These are phyloP conservation scores for Pogonomyrmex barbatus DNA, from an alignment of 1,140 invertebrate species.

Conservation along the genomic window DNA sequence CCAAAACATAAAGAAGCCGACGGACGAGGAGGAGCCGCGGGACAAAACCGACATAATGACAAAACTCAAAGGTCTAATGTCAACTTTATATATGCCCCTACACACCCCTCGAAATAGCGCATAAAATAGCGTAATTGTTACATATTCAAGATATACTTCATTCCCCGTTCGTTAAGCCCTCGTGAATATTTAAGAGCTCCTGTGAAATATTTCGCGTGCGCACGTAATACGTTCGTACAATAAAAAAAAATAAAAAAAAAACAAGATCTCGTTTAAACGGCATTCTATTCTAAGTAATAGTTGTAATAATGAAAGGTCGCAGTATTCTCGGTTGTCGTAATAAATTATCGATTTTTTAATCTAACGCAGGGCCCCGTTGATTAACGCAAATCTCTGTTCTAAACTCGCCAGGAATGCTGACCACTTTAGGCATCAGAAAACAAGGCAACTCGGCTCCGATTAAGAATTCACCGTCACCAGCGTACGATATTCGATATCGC, in stretches of 20 bases:
- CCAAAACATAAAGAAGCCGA: constrained; percentile 52
- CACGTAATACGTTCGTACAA: not conserved
- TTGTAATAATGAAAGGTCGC: not conserved
- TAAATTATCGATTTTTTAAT: constrained; percentile 18
- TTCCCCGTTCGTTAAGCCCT: not conserved
- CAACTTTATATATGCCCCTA: not conserved
- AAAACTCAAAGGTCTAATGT: constrained; percentile 62
- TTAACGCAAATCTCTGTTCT: constrained; percentile 28
- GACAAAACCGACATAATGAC: constrained; percentile 5
- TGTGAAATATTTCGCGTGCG: not conserved
- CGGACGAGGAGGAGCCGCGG: not conserved
- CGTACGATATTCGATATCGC: not conserved
- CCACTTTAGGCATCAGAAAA: constrained; percentile 5
- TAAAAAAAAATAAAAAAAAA: not conserved
- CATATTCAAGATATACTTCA: not conserved
- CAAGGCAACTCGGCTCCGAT: not conserved
- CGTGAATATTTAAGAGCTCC: not conserved
- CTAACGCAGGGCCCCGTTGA: not conserved
- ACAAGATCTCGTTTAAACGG: not conserved
- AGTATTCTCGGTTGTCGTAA: too few species aligned
- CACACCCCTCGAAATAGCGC: not conserved
- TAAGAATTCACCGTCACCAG: not conserved
- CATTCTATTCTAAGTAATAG: not conserved
- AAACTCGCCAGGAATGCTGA: constrained; percentile 28
- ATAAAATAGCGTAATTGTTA: not conserved